Base-by-base conservation (phyloP, 2,113 vertebrate genomes). In the Mormyrus iriodes region DNA sequence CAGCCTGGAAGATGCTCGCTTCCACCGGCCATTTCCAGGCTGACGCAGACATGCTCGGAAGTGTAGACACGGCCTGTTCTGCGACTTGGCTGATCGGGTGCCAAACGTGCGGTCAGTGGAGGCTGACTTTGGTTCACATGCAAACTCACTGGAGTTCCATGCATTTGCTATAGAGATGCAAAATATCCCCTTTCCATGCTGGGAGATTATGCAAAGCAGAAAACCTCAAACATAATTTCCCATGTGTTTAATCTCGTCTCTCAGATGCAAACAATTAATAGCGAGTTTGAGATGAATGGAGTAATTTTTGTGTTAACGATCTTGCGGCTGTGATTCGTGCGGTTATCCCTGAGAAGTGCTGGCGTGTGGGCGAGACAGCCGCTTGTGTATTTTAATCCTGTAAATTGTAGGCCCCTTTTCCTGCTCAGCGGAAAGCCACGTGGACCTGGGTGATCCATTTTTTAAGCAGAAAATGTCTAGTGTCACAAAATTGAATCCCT, bases 1-100 rank as follows among this genome's bases (percentile, higher is more conserved):
- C 90, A 91, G 91, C 91, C 90, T 92, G 8, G 44, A 39, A 84
- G 44, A 24, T 24, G 44, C 21, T 90, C 91, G 91, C 48, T 85
- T 85, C 48, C n/a, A 21, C 15, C 10, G 6, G 15, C 35, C 15
- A 7, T 65, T 65, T n/a, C 6, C 21, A 27, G n/a, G 9, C 61
- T 2, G n/a, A 65, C 9, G 0, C 27, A 31, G 27, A 42, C 39
- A 21, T 13, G 82, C 21, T 9, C 17, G 2, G 24, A 53, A 21
- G 51, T 8, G 49, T 31, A 19, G 51, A 53, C 15, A 0, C 42
- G 31, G 27, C 10, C 85, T 39, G n/a, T 39, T 52, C 44, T 27
- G 0, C 6, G 5, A 35, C 85, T 5, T 6, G 3, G 27, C 85
- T 39, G 48, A 31, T 53, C 49, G 7, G 58, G 24, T 2, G n/a